A percentile compares a stretch with the other conserved stretches of the same genome.
phyloP scores from a whole-genome alignment of 1,140 invertebrate genomes.

The Drosophila willistoni region DNA sequence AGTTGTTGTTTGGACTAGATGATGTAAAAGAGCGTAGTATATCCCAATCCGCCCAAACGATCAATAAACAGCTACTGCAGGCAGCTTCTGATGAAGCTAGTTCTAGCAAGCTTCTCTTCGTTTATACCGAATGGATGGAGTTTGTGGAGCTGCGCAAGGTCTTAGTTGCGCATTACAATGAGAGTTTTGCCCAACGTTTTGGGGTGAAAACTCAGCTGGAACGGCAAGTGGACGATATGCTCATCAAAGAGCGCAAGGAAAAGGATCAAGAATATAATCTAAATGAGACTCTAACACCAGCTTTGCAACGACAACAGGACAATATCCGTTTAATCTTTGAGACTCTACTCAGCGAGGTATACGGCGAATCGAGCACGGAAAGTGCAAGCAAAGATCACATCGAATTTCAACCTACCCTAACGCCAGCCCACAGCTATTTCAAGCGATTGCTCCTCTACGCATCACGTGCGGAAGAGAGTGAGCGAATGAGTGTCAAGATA shows the following conservation, averaged over 20 bases:
- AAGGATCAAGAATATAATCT: slow-evolving; percentile 48
- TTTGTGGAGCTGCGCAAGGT: slow-evolving; percentile 86
- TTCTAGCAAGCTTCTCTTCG: slow-evolving; percentile 84
- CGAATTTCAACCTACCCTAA: slow-evolving; percentile 68
- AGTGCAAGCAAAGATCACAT: slow-evolving; percentile 38
- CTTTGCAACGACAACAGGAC: slow-evolving; percentile 51
- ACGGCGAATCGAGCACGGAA: slow-evolving; percentile 36
- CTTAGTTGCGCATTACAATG: slow-evolving; percentile 84
- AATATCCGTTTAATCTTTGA: slow-evolving; percentile 61
- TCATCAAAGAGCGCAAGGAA: slow-evolving; percentile 50
- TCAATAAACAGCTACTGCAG: slow-evolving; percentile 52
- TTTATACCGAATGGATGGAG: slow-evolving; percentile 86
- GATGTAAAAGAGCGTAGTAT: slow-evolving; percentile 86
- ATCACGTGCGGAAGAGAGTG: slow-evolving; percentile 18
- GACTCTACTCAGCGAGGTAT: slow-evolving; percentile 48
- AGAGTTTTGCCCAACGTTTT: slow-evolving; percentile 83
- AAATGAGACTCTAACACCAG: slow-evolving; percentile 18
- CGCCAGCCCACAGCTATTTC: slow-evolving; percentile 72
- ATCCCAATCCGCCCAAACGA: slow-evolving; percentile 84
- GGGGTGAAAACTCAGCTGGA: slow-evolving; percentile 31
- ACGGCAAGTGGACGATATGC: slow-evolving; percentile 52
- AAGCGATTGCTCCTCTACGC: slow-evolving; percentile 57
- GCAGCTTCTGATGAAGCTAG: neutral
- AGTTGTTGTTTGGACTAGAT: slow-evolving; percentile 87
- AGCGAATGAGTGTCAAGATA: slow-evolving; percentile 36